Conservation (phyloP, 2,888 invertebrate genomes). For the Antheraea yamamai region DNA sequence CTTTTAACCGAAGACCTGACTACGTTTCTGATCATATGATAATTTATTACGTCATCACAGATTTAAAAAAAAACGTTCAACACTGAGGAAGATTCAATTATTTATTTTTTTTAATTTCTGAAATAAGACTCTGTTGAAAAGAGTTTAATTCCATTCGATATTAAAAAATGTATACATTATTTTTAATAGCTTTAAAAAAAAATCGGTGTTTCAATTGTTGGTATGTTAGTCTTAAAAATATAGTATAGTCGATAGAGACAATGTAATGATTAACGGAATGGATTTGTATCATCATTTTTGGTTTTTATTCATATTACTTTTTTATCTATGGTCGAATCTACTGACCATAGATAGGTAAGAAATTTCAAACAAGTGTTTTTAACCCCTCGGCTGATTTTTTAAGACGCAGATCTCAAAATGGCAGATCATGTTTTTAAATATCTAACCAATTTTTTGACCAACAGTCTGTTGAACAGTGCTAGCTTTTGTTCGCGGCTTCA, state of each 20-base stretch:
- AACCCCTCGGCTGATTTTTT: no score
- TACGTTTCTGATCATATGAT: no score
- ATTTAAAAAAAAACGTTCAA: no score
- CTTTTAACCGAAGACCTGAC: no score
- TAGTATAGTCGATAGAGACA: not conserved
- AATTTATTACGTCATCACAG: no score
- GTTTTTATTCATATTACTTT: not conserved
- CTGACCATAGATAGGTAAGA: not conserved
- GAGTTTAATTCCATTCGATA: not conserved
- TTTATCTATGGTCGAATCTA: not conserved
- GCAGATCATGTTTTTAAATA: no score
- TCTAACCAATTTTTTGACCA: no score
- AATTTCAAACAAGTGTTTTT: not conserved
- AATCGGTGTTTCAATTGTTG: not conserved
- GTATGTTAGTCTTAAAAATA: not conserved
- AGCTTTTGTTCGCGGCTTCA: no score
- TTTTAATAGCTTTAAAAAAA: not conserved
- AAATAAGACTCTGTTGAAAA: not conserved
- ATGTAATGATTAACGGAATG: not conserved
- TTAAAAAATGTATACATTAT: not conserved
- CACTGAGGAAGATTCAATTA: no score
- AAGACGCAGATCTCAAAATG: no score
- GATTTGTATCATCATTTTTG: not conserved
- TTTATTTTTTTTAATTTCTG: not conserved
- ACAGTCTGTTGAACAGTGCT: no score